These are phyloP conservation scores for Syrista parreyssii DNA, from an alignment of 2,888 invertebrate species.

Conservation along the genomic window DNA sequence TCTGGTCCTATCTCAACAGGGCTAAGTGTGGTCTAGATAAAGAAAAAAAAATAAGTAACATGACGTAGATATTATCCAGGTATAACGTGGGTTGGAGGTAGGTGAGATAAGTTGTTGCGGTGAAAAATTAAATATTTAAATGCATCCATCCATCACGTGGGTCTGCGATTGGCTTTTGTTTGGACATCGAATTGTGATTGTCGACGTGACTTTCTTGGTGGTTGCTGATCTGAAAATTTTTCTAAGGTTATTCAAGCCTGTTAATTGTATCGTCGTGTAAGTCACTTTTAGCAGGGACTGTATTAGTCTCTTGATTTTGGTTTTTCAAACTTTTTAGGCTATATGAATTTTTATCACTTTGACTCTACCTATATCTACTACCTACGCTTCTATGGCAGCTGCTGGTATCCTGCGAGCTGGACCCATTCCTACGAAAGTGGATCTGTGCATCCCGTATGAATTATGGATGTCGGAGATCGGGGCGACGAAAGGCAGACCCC, in stretches of 20 bases:
- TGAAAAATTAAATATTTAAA: slow-evolving; percentile 2
- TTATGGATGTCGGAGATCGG: not conserved
- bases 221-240: not conserved
- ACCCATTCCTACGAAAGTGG: not conserved
- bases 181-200: not conserved
- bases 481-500: not conserved
- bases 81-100: not conserved
- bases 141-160: not conserved
- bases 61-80: not conserved
- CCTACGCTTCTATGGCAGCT: not conserved
- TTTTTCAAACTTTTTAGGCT: not conserved
- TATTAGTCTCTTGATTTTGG: not conserved
- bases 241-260: not conserved
- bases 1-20: slow-evolving; percentile 5
- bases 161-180: not conserved
- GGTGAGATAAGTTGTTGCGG: not conserved
- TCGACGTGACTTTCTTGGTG: not conserved
- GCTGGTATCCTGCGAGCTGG: not conserved
- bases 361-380: not conserved
- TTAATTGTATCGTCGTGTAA: not conserved
- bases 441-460: not conserved
- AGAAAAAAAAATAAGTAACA: not conserved
- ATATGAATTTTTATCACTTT: not conserved
- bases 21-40: not conserved
- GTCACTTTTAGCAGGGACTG: not conserved